Evolutionary conservation across 2,888 invertebrate genomes (phyloP).

Genomic region (Lithophane leautieri): DNA sequence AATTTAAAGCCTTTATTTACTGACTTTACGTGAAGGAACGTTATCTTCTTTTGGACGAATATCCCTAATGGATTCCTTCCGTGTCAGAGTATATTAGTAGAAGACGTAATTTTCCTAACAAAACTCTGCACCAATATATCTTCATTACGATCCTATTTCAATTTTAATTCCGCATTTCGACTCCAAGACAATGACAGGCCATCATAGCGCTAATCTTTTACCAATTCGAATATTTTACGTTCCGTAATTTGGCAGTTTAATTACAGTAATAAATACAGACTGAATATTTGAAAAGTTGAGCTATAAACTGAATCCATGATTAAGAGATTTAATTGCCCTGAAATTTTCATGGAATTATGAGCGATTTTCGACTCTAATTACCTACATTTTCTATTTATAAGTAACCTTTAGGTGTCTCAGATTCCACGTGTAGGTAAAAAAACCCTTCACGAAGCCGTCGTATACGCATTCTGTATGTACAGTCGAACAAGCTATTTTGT

Average conservation of each 20-base stretch:
- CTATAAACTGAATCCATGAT: conserved; percentile 49
- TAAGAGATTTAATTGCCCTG: conserved; percentile 34
- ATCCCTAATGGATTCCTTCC: neutral
- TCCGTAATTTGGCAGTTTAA: conserved; percentile 55
- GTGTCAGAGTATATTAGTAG: neutral
- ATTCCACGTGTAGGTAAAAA: neutral
- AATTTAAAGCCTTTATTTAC: neutral
- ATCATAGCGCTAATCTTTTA: conserved; percentile 42
- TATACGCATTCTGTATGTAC: neutral
- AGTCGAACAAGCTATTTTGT: no score
- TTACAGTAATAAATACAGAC: conserved; percentile 57
- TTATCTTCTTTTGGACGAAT: neutral
- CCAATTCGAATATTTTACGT: conserved; percentile 53
- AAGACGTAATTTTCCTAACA: neutral
- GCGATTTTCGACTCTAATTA: conserved; percentile 27
- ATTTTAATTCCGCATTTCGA: conserved; percentile 38
- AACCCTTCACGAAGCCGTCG: neutral
- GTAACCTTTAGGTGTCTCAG: neutral
- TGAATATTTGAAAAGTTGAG: conserved; percentile 54
- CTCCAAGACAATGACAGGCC: conserved; percentile 28
- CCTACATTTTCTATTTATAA: conserved; percentile 21
- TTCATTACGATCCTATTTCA: conserved; percentile 13
- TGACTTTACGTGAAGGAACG: neutral
- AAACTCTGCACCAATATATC: conserved; percentile 19
- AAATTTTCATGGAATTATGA: conserved; percentile 26